These are phyloP conservation scores for Pammene fasciana DNA, from an alignment of 2,888 invertebrate species.

Conservation along the genomic window DNA sequence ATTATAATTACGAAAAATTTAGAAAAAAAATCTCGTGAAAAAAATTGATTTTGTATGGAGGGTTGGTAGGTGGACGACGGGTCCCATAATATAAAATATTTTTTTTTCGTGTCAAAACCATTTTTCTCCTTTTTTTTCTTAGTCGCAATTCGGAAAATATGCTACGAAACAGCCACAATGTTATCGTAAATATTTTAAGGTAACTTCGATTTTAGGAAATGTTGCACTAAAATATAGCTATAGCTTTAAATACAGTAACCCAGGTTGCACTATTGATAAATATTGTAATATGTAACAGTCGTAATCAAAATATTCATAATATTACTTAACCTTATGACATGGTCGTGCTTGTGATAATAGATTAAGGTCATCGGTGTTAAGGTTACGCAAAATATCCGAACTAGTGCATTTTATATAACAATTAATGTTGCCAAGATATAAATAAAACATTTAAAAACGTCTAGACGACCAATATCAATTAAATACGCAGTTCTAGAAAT, in stretches of 20 bases:
- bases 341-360: background rate
- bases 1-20: too few species aligned
- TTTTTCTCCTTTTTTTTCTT: too few species aligned
- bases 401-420: slow-evolving; percentile 37
- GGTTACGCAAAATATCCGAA: slow-evolving; percentile 28
- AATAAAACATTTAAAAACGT: background rate
- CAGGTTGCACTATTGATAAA: too few species aligned
- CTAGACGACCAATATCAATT: background rate
- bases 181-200: too few species aligned
- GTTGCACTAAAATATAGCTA: background rate
- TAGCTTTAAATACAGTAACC: too few species aligned
- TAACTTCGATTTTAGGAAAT: background rate
- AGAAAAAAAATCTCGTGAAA: too few species aligned
- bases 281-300: background rate
- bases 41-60: too few species aligned
- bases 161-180: too few species aligned
- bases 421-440: slow-evolving; percentile 6
- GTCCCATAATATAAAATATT: too few species aligned
- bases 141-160: too few species aligned
- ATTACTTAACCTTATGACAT: slow-evolving; percentile 11
- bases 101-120: too few species aligned
- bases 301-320: background rate
- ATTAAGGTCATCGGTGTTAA: slow-evolving; percentile 16
- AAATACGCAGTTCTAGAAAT: background rate
- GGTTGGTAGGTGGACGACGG: too few species aligned